These are phyloP conservation scores for Heliconius aoede DNA, from an alignment of 2,888 invertebrate species.

Conservation along the genomic window DNA sequence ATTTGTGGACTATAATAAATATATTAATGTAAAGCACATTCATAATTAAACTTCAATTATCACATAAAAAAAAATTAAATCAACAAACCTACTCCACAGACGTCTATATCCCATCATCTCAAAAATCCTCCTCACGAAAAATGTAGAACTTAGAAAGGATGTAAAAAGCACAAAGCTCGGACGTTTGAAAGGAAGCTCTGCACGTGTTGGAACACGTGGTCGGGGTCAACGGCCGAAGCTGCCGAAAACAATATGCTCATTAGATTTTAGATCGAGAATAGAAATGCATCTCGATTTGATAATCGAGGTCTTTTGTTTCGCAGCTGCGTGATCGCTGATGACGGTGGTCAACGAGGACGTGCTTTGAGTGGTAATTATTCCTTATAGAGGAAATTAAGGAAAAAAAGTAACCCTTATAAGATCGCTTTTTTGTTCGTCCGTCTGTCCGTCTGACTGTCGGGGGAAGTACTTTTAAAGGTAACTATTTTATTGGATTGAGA, in stretches of 20 bases:
- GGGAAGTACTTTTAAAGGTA: too few species aligned
- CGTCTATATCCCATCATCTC: constrained; percentile 51
- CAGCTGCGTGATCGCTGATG: constrained; percentile 60
- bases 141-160: constrained; percentile 66
- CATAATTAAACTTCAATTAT: neutral
- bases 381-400: too few species aligned
- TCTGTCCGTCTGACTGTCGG: too few species aligned
- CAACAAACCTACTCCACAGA: constrained; percentile 48
- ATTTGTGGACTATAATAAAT: neutral
- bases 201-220: constrained; percentile 78
- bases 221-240: constrained; percentile 62
- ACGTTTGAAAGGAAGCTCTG: constrained; percentile 61
- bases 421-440: too few species aligned
- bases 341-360: constrained; percentile 49
- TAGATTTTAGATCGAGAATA: constrained; percentile 56
- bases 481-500: too few species aligned
- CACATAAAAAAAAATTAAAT: neutral
- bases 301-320: constrained; percentile 62
- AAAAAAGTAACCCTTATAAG: too few species aligned
- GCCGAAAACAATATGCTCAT: constrained; percentile 70
- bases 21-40: neutral
- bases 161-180: constrained; percentile 70
- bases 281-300: constrained; percentile 50
- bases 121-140: constrained; percentile 68
- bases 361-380: neutral